These are phyloP conservation scores for Cephalotes varians DNA, from an alignment of 2,888 invertebrate genomes.

Conservation along the genomic window DNA sequence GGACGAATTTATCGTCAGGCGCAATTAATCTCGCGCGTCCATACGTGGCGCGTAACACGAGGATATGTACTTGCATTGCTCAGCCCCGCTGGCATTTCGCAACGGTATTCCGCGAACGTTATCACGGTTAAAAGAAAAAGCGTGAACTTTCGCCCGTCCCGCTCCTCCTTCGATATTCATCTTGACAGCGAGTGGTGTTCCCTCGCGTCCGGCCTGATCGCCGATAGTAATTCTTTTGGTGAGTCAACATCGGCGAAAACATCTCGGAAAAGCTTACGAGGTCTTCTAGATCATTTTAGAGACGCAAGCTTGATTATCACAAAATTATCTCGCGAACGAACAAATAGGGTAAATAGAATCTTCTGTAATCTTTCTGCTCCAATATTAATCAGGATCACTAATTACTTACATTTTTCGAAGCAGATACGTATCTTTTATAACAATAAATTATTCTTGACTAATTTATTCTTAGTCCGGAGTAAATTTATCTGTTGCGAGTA, in stretches of 20 bases:
- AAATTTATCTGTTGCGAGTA: not conserved
- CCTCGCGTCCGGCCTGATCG: conserved; percentile 47
- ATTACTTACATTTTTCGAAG: not conserved
- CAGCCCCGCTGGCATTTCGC: conserved; percentile 56
- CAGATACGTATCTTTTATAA: not conserved
- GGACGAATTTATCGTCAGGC: conserved; percentile 8
- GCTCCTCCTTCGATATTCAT: conserved; percentile 61
- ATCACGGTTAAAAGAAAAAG: conserved; percentile 68
- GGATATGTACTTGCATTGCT: conserved; percentile 19
- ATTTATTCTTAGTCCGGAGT: not conserved
- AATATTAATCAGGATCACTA: not conserved
- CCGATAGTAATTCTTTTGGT: conserved; percentile 18
- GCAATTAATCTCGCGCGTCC: conserved; percentile 44
- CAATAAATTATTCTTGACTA: conserved; percentile 1
- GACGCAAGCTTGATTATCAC: not conserved
- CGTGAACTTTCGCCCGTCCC: conserved; percentile 67
- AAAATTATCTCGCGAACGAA: not conserved
- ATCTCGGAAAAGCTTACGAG: conserved; percentile 9
- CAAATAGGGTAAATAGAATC: not conserved
- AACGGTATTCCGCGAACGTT: conserved; percentile 58
- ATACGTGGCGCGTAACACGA: not conserved
- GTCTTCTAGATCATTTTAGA: not conserved
- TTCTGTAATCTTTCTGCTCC: not conserved
- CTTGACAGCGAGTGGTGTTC: conserved; percentile 54
- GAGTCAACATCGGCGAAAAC: conserved; percentile 23